Evolutionary conservation across 2,113 vertebrate species (phyloP).

Genomic region (Rutilus rutilus): DNA sequence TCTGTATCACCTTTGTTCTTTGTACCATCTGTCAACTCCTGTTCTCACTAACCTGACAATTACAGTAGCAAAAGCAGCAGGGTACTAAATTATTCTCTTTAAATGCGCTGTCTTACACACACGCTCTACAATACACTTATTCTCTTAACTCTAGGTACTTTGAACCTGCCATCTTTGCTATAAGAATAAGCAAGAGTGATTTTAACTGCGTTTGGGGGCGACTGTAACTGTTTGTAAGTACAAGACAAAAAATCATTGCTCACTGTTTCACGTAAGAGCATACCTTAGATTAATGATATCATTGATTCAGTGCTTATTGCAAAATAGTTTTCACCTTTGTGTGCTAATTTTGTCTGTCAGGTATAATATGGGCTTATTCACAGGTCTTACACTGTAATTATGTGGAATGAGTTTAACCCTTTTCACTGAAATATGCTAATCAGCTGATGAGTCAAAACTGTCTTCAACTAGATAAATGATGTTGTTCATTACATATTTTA

Average conservation of each 20-base stretch:
- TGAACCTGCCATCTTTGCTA: neutral
- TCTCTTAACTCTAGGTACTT: neutral
- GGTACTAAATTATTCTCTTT: slow-evolving; percentile 45
- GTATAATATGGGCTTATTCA: neutral
- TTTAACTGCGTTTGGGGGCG: neutral
- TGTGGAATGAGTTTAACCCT: neutral
- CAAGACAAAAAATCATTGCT: neutral
- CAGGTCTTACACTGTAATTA: neutral
- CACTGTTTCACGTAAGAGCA: neutral
- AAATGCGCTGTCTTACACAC: slow-evolving; percentile 10
- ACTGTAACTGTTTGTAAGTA: neutral
- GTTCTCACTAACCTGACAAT: slow-evolving; percentile 22
- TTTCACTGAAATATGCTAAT: slow-evolving; percentile 11
- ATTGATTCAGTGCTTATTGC: neutral
- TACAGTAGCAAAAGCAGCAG: slow-evolving; percentile 4
- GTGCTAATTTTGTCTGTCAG: neutral
- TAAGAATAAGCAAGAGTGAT: neutral
- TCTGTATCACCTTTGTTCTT: slow-evolving; percentile 39
- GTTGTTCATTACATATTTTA: neutral
- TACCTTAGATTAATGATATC: neutral
- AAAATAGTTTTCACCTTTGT: slow-evolving; percentile 18
- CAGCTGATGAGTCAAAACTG: neutral
- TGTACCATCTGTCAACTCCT: slow-evolving; percentile 14
- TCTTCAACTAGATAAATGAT: neutral
- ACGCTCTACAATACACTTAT: neutral